A percentile compares a stretch with the other conserved stretches of the same genome.
These are phyloP conservation scores for Stichopus chloronotus DNA, from an alignment of 35 echinoderm and acorn worm genomes.

Conservation along the genomic window DNA sequence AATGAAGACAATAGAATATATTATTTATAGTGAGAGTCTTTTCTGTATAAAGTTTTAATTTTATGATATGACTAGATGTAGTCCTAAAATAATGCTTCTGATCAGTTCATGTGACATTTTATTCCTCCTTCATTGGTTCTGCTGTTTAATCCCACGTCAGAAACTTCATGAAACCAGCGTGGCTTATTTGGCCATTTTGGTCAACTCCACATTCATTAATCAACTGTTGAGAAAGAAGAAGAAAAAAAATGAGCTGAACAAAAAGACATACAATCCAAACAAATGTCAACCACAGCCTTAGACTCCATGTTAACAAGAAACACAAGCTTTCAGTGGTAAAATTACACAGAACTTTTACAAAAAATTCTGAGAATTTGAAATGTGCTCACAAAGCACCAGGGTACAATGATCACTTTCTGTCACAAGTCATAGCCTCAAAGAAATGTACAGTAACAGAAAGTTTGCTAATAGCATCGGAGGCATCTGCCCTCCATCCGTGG, in stretches of 20 bases:
- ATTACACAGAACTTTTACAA: no score
- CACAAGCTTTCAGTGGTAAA: not conserved
- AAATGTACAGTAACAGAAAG: no score
- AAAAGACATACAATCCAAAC: not conserved
- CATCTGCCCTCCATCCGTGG: no score
- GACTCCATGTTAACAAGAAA: no score
- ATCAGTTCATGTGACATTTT: not conserved
- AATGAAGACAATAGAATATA: not conserved
- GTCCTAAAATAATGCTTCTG: not conserved
- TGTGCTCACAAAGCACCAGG: no score
- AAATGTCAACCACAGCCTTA: no score
- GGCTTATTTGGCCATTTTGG: slow-evolving; percentile 76
- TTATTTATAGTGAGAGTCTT: not conserved
- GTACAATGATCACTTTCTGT: no score
- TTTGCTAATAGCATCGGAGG: no score
- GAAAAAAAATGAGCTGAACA: not conserved
- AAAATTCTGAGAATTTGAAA: no score
- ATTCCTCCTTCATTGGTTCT: not conserved
- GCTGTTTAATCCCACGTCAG: slow-evolving; percentile 70
- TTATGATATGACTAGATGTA: not conserved
- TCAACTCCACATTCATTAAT: slow-evolving; percentile 82
- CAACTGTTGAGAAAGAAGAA: slow-evolving; percentile 70
- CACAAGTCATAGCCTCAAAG: no score
- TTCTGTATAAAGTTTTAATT: not conserved
- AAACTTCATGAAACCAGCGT: slow-evolving; percentile 91